phyloP scores from a whole-genome alignment of 2,888 invertebrate genomes.

The Eurois occulta region DNA sequence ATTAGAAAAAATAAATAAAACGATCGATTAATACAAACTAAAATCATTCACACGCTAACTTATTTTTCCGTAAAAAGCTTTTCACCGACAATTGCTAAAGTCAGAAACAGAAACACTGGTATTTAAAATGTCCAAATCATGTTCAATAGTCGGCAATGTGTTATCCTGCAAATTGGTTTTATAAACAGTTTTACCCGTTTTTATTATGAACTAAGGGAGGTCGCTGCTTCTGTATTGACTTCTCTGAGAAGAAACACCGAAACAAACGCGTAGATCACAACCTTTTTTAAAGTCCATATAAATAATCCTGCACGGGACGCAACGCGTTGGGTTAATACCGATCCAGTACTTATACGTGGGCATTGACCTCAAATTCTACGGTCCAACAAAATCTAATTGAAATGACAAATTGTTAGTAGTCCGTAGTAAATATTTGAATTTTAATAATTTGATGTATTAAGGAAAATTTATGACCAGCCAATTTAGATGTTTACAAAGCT shows the following conservation, averaged over 20 bases:
- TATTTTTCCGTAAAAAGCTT: no score
- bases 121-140: no score
- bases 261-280: no score
- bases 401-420: background rate
- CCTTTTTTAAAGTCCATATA: background rate
- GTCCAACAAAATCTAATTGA: background rate
- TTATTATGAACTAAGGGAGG: background rate
- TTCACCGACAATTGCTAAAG: no score
- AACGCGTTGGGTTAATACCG: background rate
- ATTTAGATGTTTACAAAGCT: slow-evolving; percentile 18
- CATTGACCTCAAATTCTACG: background rate
- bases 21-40: no score
- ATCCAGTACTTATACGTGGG: background rate
- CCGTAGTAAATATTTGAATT: background rate
- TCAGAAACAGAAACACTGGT: no score
- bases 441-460: background rate
- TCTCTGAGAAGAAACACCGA: no score
- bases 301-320: background rate
- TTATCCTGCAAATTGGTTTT: no score
- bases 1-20: no score
- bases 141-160: no score
- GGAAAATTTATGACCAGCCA: background rate
- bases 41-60: no score
- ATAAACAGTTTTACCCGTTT: no score
- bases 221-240: background rate